phyloP scores from a whole-genome alignment of 2,797 vertebrate species.

The Urophycis tenuis region DNA sequence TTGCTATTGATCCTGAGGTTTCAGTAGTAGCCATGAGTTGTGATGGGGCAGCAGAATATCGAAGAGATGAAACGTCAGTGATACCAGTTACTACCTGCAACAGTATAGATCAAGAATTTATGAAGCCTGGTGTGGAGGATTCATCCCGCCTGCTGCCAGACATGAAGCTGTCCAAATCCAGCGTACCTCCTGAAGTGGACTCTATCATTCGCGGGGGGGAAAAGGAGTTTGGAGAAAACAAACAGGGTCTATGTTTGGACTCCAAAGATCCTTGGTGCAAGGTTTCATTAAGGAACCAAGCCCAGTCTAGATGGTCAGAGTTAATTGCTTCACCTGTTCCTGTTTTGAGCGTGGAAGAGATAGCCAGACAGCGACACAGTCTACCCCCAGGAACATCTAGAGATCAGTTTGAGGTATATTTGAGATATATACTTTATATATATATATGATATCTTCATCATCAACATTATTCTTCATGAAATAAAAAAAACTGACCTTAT shows the following conservation, averaged over 20 bases:
- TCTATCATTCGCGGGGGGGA: background rate
- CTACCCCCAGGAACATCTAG: constrained; percentile 1
- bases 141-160: background rate
- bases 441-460: background rate
- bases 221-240: background rate
- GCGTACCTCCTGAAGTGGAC: background rate
- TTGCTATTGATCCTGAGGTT: background rate
- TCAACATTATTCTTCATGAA: background rate
- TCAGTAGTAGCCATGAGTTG: background rate
- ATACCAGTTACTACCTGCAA: background rate
- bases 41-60: background rate
- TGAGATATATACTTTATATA: constrained; percentile 14
- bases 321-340: background rate
- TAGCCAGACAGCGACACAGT: background rate
- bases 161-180: background rate
- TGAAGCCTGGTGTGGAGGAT: background rate
- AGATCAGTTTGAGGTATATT: constrained; percentile 41
- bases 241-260: background rate
- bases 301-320: constrained; percentile 1
- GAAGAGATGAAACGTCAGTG: background rate
- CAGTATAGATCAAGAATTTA: background rate
- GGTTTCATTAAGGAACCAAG: background rate
- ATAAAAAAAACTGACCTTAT: background rate
- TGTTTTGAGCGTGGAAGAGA: constrained; percentile 7
- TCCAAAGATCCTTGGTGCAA: background rate